phyloP scores from a whole-genome alignment of 2,888 invertebrate species.

The Lepidochitona cinerea region DNA sequence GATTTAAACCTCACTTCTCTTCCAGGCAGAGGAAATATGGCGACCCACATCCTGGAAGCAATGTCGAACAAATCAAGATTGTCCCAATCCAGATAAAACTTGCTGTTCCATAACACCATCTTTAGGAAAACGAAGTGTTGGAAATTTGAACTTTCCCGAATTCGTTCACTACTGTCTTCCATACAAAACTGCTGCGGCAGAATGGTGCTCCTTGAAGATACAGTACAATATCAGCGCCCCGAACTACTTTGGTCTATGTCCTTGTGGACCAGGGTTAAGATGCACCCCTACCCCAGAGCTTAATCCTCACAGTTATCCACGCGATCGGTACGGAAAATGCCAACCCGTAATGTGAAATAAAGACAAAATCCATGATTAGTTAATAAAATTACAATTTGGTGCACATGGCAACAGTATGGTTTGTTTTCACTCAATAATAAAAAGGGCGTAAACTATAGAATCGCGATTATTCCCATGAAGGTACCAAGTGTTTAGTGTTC shows the following conservation, averaged over 20 bases:
- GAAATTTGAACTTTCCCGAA: constrained; percentile 13
- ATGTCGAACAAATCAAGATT: constrained; percentile 20
- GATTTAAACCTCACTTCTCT: too few species aligned
- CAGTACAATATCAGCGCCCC: constrained; percentile 35
- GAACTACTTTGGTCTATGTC: constrained; percentile 48
- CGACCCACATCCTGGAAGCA: constrained; percentile 24
- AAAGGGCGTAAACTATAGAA: too few species aligned
- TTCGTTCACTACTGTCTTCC: constrained; percentile 47
- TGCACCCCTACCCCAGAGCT: constrained; percentile 42
- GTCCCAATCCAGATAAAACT: constrained; percentile 14
- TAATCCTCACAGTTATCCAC: constrained; percentile 43
- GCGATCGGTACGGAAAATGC: constrained; percentile 48
- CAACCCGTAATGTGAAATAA: constrained; percentile 9
- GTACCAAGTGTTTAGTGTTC: too few species aligned
- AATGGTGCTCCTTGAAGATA: constrained; percentile 45
- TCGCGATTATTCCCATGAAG: too few species aligned
- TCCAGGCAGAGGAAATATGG: constrained; percentile 18
- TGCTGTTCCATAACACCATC: constrained; percentile 47
- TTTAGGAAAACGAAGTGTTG: constrained; percentile 30
- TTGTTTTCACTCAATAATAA: too few species aligned
- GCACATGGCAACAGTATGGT: too few species aligned
- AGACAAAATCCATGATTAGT: too few species aligned
- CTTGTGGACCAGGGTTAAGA: constrained; percentile 47
- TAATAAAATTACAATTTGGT: too few species aligned
- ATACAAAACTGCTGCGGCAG: constrained; percentile 46